A percentile compares a stretch with the other conserved stretches of the same genome.
Evolutionary conservation across 2,888 invertebrate species (phyloP).

Genomic region (Tenthredo mesomela): DNA sequence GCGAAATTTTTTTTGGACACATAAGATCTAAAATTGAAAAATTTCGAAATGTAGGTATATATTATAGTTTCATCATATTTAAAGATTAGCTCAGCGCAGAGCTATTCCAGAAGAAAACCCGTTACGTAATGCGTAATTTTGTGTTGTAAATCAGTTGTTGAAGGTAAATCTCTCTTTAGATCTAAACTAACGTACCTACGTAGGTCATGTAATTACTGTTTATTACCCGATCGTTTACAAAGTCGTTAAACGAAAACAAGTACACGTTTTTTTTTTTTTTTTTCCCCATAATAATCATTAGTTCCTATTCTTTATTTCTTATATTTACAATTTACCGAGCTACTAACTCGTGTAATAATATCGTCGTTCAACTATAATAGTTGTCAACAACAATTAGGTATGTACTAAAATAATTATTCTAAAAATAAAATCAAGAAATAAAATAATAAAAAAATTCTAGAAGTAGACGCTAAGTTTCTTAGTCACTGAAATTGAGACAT

Average conservation of each 20-base stretch:
- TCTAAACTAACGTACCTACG: not conserved
- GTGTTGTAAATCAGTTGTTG: constrained; percentile 26
- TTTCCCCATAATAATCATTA: constrained; percentile 5
- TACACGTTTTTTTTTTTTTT: not conserved
- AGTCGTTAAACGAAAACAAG: constrained; percentile 8
- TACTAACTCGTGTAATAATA: not conserved
- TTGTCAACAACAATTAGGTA: not conserved
- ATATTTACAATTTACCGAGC: constrained; percentile 7
- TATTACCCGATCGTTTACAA: constrained; percentile 38
- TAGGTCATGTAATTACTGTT: constrained; percentile 13
- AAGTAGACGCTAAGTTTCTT: too few relatives aligned
- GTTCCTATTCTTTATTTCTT: constrained; percentile 14
- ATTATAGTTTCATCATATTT: too few relatives aligned
- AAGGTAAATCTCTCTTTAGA: constrained; percentile 22
- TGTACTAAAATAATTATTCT: not conserved
- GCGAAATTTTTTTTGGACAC: not conserved
- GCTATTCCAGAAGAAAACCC: not conserved
- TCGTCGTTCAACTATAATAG: not conserved
- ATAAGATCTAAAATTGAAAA: not conserved
- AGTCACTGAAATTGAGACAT: too few relatives aligned
- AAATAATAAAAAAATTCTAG: not conserved
- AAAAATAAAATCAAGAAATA: not conserved
- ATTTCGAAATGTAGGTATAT: too few relatives aligned
- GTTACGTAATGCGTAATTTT: not conserved
- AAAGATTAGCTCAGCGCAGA: not conserved